Base-by-base conservation (phyloP, 1,140 invertebrate genomes). In the Aradophagus sp. region DNA sequence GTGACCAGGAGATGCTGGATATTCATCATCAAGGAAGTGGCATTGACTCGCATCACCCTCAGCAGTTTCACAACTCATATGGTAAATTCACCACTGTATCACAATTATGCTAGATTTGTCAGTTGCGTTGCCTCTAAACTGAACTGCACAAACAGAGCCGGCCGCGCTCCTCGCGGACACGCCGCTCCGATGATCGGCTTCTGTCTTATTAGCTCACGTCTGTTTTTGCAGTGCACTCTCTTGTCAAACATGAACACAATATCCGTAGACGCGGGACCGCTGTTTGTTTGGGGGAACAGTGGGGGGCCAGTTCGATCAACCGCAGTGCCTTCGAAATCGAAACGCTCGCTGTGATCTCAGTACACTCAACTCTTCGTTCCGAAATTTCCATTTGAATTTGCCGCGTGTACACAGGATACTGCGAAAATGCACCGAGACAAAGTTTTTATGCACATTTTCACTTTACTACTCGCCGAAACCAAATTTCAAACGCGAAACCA, bases 21-120 rank as follows among this genome's bases (percentile, higher is more conserved):
- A 81, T 83, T 74, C 84, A 85, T 77, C 83, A 85, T 67, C 82
- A 79, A 71, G 84, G 79, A 77, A 75, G 78, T 74, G 80, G 82
- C 77, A 83, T 85, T 79, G 83, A 86, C 76, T 75, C 82, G 74
- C 83, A 84, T 74, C 84, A 84, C 59, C 81, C 83, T 79, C 84
- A 83, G 81, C 84, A 83, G 83, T 86, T 82, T 86, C 84, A 86
- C 84, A 86, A 84, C 84, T 85, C 84, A 80, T 85, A 86, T 86
- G 84, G 84, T 86, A 86, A 86, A 83, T 78, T 80, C 80, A 83
- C 79, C 74, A 83, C 77, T 77, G 71, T 77, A 66, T 72, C 61
- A 63, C 58, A 68, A 68, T 62, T 69, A 62, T 62, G 44, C 32
- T 65, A 55, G 55, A 61, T 71, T 41, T n/a, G n/a, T 71, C 63